Evolutionary conservation across 2,888 invertebrate genomes (phyloP).

Genomic region (Elysia crispata): DNA sequence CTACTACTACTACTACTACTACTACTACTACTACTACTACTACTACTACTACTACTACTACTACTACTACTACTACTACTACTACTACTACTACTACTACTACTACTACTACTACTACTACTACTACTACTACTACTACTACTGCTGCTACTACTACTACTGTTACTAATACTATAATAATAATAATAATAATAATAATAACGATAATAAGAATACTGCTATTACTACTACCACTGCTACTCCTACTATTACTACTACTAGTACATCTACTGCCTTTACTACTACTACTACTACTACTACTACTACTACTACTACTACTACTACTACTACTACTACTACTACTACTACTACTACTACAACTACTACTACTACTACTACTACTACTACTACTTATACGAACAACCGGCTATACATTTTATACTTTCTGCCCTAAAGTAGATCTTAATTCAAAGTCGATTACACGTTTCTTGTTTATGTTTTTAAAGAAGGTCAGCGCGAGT

Average conservation of each 20-base stretch:
- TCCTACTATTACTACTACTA: too few relatives aligned
- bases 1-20: constrained; percentile 25
- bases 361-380: neutral
- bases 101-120: constrained; percentile 3
- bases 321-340: neutral
- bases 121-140: neutral
- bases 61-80: constrained; percentile 16
- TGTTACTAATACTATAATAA: too few relatives aligned
- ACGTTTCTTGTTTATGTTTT: too few relatives aligned
- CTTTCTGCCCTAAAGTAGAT: neutral
- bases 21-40: constrained; percentile 32
- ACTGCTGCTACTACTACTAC: constrained; percentile 3
- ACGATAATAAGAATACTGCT: too few relatives aligned
- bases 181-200: too few relatives aligned
- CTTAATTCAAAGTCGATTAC: too few relatives aligned
- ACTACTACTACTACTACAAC: neutral
- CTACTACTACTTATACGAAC: too few relatives aligned
- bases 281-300: constrained; percentile 11
- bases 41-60: constrained; percentile 27
- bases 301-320: constrained; percentile 12
- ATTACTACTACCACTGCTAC: too few relatives aligned
- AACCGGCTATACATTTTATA: neutral
- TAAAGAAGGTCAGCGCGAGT: too few relatives aligned
- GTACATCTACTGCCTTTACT: neutral
- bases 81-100: constrained; percentile 23